These are phyloP conservation scores for Pangasius sanitwongsei DNA, from an alignment of 2,797 vertebrate species.

Conservation along the genomic window DNA sequence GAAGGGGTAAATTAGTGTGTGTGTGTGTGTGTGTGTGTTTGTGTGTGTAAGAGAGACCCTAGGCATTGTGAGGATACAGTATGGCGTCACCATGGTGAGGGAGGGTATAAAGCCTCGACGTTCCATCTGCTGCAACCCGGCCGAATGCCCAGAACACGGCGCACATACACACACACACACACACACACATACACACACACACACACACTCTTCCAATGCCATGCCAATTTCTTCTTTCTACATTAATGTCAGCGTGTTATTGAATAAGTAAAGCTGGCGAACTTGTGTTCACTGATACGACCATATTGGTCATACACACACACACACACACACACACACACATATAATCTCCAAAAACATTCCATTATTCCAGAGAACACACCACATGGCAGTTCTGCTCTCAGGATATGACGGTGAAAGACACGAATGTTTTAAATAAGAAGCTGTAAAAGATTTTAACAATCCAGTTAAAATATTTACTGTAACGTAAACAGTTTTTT, in stretches of 20 bases:
- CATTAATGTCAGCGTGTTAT: constrained; percentile 62
- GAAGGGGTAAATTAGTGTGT: neutral
- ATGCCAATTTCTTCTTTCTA: constrained; percentile 21
- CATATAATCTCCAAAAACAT: neutral
- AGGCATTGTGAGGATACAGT: constrained; percentile 52
- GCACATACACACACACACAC: constrained; percentile 29
- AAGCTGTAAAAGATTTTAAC: neutral
- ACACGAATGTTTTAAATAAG: neutral
- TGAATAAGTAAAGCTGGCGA: constrained; percentile 69
- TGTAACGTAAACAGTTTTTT: neutral
- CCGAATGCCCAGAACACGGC: constrained; percentile 50
- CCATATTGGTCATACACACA: constrained; percentile 1
- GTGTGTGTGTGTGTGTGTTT: constrained; percentile 1
- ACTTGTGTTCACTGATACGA: constrained; percentile 51
- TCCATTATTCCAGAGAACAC: neutral
- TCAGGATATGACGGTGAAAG: neutral
- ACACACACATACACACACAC: constrained; percentile 34
- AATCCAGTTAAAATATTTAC: neutral
- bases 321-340: constrained; percentile 17
- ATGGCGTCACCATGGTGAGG: constrained; percentile 54
- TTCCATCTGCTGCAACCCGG: constrained; percentile 58
- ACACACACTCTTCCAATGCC: constrained; percentile 19
- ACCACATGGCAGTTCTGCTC: neutral
- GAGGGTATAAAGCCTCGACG: constrained; percentile 50
- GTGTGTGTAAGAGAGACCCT: constrained; percentile 31